These are phyloP conservation scores for Dromas ardeola DNA, from an alignment of 2,113 vertebrate species.

Conservation along the genomic window DNA sequence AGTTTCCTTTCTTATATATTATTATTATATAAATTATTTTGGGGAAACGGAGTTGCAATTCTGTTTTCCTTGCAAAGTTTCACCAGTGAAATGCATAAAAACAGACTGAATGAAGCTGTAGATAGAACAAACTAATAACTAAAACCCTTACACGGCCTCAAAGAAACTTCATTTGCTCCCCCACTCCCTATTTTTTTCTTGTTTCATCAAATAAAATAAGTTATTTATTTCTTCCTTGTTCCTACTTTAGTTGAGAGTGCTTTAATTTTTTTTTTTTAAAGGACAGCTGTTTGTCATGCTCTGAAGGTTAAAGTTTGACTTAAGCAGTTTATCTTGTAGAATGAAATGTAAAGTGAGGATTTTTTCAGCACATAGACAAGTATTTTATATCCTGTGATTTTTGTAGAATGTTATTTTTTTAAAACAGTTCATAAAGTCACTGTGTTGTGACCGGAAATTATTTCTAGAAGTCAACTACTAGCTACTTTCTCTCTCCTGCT, in stretches of 20 bases:
- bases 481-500: neutral
- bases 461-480: constrained; percentile 34
- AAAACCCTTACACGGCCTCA: neutral
- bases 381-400: constrained; percentile 25
- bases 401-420: constrained; percentile 6
- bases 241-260: neutral
- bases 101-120: neutral
- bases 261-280: neutral
- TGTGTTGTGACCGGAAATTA: constrained; percentile 43
- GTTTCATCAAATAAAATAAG: neutral
- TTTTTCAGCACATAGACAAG: constrained; percentile 25
- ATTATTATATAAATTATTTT: neutral
- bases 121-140: neutral
- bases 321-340: neutral
- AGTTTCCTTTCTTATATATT: neutral
- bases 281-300: neutral
- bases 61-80: neutral
- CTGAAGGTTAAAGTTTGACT: neutral
- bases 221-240: neutral
- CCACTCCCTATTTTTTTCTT: neutral
- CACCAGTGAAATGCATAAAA: neutral
- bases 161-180: neutral
- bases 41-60: neutral
- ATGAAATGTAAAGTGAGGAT: constrained; percentile 8
- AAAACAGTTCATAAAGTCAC: constrained; percentile 42